Conservation (phyloP, 2,797 vertebrate genomes). For the Thaleichthys pacificus region DNA sequence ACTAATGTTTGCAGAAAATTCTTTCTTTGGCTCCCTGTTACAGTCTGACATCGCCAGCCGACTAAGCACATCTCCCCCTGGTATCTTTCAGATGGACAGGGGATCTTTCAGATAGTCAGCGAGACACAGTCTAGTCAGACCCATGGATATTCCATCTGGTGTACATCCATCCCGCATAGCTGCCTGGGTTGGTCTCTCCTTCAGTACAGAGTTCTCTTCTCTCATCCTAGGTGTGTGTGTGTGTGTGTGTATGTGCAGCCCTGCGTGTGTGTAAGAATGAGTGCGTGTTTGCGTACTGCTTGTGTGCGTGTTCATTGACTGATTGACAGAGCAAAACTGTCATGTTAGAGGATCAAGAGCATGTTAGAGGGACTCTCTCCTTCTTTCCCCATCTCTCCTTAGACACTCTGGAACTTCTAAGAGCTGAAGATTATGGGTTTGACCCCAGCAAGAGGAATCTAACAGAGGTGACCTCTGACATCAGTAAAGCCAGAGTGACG, state of each 20-base stretch:
- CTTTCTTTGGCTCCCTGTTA: not conserved
- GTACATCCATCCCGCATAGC: not conserved
- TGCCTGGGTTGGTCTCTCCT: not conserved
- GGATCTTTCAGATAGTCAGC: no score
- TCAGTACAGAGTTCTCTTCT: not conserved
- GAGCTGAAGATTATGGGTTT: slow-evolving; percentile 55
- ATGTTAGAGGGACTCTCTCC: not conserved
- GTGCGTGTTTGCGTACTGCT: not conserved
- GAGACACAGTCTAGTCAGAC: not conserved
- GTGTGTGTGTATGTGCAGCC: not conserved
- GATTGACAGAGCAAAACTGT: not conserved
- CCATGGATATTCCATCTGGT: not conserved
- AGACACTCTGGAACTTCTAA: slow-evolving; percentile 54
- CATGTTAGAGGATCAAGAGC: no score
- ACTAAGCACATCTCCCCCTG: no score
- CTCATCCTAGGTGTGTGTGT: not conserved
- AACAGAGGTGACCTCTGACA: slow-evolving; percentile 55
- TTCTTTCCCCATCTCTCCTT: no score
- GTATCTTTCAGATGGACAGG: no score
- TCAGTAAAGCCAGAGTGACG: slow-evolving; percentile 64
- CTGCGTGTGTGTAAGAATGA: not conserved
- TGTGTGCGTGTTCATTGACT: not conserved
- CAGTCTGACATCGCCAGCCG: not conserved
- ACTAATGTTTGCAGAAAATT: not conserved
- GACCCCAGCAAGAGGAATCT: slow-evolving; percentile 52